phyloP scores from a whole-genome alignment of 2,888 invertebrate species.

The Synergus laeviventris region DNA sequence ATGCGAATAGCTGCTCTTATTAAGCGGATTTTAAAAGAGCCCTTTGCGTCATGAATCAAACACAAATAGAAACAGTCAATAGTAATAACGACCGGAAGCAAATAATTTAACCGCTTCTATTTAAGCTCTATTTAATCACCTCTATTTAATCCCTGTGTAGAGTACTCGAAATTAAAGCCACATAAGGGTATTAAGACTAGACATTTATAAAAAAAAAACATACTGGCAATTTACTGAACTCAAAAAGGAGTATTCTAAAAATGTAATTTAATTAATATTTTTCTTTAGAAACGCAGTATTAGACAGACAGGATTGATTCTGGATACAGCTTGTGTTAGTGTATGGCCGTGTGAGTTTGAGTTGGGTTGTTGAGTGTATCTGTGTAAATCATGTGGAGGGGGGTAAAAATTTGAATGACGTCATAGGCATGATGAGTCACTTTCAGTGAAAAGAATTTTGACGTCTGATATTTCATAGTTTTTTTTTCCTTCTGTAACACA shows the following conservation, averaged over 20 bases:
- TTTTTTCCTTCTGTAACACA: too few species aligned
- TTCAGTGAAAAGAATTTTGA: too few species aligned
- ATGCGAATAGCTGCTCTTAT: neutral
- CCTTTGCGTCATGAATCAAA: neutral
- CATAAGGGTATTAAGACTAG: neutral
- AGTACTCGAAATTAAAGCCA: neutral
- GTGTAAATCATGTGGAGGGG: too few species aligned
- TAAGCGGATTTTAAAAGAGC: neutral
- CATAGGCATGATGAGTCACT: too few species aligned
- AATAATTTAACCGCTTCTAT: constrained; percentile 15
- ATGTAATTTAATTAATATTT: neutral
- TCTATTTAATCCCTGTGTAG: neutral
- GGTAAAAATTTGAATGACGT: too few species aligned
- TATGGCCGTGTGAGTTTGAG: too few species aligned
- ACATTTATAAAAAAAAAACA: neutral
- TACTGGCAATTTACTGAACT: neutral
- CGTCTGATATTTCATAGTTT: too few species aligned
- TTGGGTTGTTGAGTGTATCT: too few species aligned
- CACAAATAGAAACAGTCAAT: constrained; percentile 28
- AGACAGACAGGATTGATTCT: too few species aligned
- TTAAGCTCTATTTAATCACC: constrained; percentile 17
- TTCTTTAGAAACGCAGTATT: too few species aligned
- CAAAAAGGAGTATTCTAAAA: neutral
- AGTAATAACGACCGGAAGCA: neutral
- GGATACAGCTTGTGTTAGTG: too few species aligned